Conservation (phyloP, 2,888 invertebrate species). For the Oxyteleia sp. region DNA sequence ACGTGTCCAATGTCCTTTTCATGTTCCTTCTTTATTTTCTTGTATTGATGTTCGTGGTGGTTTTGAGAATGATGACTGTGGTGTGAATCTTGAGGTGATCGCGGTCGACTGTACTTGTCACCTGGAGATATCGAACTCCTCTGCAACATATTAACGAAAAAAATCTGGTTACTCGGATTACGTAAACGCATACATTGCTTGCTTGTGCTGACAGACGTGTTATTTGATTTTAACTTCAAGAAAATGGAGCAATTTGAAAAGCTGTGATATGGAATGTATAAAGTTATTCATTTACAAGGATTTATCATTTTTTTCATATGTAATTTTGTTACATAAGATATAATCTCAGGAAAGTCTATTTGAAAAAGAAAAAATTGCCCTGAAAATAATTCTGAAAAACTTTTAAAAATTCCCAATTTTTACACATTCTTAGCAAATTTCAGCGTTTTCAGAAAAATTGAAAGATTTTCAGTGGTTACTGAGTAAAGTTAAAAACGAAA, state of each 20-base stretch:
- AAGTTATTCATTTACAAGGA: too few relatives aligned
- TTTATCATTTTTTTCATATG: too few relatives aligned
- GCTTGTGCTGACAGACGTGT: constrained; percentile 14
- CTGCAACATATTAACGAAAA: constrained; percentile 88
- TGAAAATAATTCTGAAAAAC: too few relatives aligned
- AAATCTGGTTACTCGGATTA: constrained; percentile 43
- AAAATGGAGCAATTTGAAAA: not conserved
- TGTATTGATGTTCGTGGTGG: constrained; percentile 86
- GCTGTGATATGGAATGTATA: too few relatives aligned
- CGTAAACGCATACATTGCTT: constrained; percentile 54
- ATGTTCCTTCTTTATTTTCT: constrained; percentile 93
- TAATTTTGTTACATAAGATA: too few relatives aligned
- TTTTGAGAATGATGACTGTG: constrained; percentile 89
- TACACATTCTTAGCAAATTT: too few relatives aligned
- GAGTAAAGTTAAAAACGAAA: too few relatives aligned
- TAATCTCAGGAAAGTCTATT: too few relatives aligned
- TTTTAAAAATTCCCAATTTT: too few relatives aligned
- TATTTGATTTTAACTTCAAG: not conserved
- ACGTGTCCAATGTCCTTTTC: constrained; percentile 94
- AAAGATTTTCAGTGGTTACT: too few relatives aligned
- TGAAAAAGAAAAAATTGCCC: too few relatives aligned
- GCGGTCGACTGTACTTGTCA: constrained; percentile 93
- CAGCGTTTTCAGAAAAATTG: too few relatives aligned
- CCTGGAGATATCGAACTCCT: constrained; percentile 95
- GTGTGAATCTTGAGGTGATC: constrained; percentile 92